Evolutionary conservation across 1,140 invertebrate genomes (phyloP), one percentile per base, ranked within the genome.

Genomic region (Neotoxoptera formosana): DNA sequence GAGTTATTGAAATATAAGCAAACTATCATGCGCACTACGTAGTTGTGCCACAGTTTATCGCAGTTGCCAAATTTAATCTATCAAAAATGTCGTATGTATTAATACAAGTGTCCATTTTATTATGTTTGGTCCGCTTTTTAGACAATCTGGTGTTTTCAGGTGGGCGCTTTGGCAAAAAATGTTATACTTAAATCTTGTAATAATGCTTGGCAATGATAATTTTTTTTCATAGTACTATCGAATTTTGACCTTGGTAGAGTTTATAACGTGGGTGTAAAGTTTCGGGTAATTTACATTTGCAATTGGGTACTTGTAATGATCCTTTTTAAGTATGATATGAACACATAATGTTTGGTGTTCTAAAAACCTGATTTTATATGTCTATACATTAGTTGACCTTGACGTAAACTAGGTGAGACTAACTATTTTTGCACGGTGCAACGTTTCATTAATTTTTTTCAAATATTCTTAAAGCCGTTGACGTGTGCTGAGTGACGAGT

Each of bases 141-240:
- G 25, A 90, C n/a, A 36, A 90, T 60, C 7, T 41, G 23, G 56
- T 90, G 67, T 48, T 86, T 84, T 86, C 91, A 93, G 67, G 91
- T 93, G 81, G 91, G 91, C 17, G 81, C 81, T 86, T 83, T 93
- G 81, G 81, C 91, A 53, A 90, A 67, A 90, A 60, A 81, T 14
- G 53, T 9, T 93, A 45, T n/a, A 41, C 81, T 30, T 17, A 84
- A 51, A 93, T 86, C 81, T 86, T 93, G 91, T 51, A 67, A 84
- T 93, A 93, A 93, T 53, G 47, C 91, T 91, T 93, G 91, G 91
- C 91, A 45, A 93, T 93, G 48, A 67, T 56, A 34, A 86, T 84
- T 86, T 93, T 84, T 92, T 93, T 56, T 20, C 36, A 86, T 53
- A 92, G 11, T 89, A 86, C 45, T 81, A 76, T 41, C 17, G 81